Evolutionary conservation across 1,140 invertebrate genomes (phyloP).

Genomic region (Harpegnathos saltator): DNA sequence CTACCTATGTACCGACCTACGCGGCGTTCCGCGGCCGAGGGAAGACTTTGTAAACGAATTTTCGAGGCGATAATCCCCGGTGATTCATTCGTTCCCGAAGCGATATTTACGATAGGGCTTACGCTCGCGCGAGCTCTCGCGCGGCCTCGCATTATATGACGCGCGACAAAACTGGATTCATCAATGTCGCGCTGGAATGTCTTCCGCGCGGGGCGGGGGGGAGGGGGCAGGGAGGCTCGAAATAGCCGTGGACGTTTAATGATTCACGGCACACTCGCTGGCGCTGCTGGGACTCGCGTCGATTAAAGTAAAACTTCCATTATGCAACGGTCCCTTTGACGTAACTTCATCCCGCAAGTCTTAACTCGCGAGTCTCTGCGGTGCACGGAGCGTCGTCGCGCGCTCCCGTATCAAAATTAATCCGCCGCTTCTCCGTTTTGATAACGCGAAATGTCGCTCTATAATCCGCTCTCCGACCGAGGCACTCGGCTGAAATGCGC

Average conservation of each 20-base stretch:
- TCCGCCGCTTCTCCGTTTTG: not conserved
- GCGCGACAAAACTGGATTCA: slow-evolving; percentile 36
- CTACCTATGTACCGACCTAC: slow-evolving; percentile 49
- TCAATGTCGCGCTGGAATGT: slow-evolving; percentile 41
- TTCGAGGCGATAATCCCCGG: slow-evolving; percentile 77
- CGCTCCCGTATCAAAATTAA: not conserved
- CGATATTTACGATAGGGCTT: slow-evolving; percentile 64
- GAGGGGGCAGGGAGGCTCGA: not conserved
- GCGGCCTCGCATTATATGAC: slow-evolving; percentile 44
- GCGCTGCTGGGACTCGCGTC: not conserved
- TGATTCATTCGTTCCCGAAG: slow-evolving; percentile 74
- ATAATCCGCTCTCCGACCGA: not conserved
- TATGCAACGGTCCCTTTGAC: not conserved
- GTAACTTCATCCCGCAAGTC: not conserved
- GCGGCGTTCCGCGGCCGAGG: slow-evolving; percentile 61
- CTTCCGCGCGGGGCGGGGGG: not conserved
- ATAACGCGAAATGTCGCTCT: not conserved
- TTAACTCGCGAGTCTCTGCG: not conserved
- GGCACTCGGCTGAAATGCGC: not conserved
- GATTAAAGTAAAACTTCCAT: slow-evolving; percentile 12
- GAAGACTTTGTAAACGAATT: slow-evolving; percentile 77
- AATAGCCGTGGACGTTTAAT: slow-evolving; percentile 19
- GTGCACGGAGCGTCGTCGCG: not conserved
- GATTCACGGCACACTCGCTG: not conserved
- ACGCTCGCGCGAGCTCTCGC: not conserved